phyloP scores from a whole-genome alignment of 2,888 invertebrate species.

The Archips crataeganus region DNA sequence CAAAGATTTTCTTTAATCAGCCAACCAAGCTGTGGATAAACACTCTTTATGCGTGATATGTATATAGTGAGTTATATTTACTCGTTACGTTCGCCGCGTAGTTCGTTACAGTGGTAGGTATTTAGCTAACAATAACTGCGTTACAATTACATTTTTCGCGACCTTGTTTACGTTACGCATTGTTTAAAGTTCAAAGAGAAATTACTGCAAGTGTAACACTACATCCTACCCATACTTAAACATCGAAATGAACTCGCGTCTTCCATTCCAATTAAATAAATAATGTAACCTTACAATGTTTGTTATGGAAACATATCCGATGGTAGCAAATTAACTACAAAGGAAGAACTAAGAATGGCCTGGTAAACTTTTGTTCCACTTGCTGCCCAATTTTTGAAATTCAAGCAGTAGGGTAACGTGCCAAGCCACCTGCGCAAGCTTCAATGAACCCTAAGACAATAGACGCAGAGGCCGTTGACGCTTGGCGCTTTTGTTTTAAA shows the following conservation, averaged over 20 bases:
- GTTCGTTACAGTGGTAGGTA: neutral
- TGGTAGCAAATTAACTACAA: neutral
- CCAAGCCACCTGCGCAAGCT: conserved; percentile 54
- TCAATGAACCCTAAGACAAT: conserved; percentile 55
- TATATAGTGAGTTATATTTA: neutral
- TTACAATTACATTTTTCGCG: conserved; percentile 8
- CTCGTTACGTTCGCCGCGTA: neutral
- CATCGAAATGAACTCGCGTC: neutral
- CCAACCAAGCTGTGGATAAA: conserved; percentile 1
- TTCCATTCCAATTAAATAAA: neutral
- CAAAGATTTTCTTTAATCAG: conserved; percentile 14
- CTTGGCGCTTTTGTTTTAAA: conserved; percentile 45
- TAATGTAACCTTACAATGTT: neutral
- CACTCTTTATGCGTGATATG: neutral
- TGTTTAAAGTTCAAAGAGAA: neutral
- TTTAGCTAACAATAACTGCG: neutral
- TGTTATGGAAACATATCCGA: neutral
- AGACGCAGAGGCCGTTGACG: conserved; percentile 52
- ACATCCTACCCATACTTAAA: neutral
- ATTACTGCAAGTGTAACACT: neutral
- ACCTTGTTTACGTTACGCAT: conserved; percentile 9
- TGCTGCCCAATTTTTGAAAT: conserved; percentile 11
- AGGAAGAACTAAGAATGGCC: neutral
- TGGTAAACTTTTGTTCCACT: conserved; percentile 6
- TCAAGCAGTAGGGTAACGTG: conserved; percentile 45